Evolutionary conservation across 2,113 vertebrate genomes (phyloP).

Genomic region (Panthera uncia): DNA sequence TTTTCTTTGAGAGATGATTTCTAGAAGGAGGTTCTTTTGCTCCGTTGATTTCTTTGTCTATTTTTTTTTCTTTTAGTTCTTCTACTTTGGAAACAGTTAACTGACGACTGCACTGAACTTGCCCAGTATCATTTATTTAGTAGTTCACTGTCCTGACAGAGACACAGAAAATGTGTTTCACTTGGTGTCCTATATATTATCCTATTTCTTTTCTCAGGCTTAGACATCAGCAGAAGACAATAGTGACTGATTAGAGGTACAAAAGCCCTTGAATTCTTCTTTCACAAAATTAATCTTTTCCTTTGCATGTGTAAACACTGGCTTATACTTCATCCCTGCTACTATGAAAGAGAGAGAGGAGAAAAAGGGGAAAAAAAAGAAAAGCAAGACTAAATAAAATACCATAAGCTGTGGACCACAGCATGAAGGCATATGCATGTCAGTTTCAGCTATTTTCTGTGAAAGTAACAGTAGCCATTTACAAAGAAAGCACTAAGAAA

Average conservation of each 20-base stretch:
- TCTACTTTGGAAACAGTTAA: slow-evolving; percentile 7
- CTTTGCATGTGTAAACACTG: not conserved
- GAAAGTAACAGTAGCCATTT: not conserved
- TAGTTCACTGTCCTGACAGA: slow-evolving; percentile 48
- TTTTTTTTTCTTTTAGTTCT: not conserved
- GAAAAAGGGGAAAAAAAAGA: not conserved
- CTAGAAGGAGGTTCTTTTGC: not conserved
- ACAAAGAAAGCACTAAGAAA: not conserved
- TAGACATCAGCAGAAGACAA: slow-evolving; percentile 26
- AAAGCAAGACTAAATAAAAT: not conserved
- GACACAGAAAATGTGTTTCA: not conserved
- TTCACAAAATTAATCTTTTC: slow-evolving; percentile 68
- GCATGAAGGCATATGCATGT: not conserved
- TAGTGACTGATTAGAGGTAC: slow-evolving; percentile 52
- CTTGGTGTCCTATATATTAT: not conserved
- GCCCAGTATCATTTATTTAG: not conserved
- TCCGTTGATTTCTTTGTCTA: not conserved
- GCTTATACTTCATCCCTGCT: not conserved
- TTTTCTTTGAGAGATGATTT: slow-evolving; percentile 7
- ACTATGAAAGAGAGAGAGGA: not conserved
- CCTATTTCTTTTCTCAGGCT: slow-evolving; percentile 37
- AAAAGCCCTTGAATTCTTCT: slow-evolving; percentile 40
- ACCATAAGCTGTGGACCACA: not conserved
- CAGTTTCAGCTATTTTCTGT: not conserved
- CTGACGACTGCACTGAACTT: not conserved